Conservation (phyloP, 2,113 vertebrate genomes). For the Chionodraco myersi region DNA sequence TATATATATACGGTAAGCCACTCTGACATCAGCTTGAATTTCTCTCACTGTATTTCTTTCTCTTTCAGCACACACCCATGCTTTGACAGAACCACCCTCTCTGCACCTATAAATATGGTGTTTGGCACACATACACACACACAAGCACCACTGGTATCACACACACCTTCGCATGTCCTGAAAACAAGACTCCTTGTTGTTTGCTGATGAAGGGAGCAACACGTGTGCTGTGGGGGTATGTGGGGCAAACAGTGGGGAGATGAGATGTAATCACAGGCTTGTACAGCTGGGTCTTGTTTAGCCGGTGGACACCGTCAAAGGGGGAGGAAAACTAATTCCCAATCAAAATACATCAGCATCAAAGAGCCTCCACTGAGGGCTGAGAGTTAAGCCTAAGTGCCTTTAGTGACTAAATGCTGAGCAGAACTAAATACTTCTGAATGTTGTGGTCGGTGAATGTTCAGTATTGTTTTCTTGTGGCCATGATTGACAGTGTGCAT, state of each 20-base stretch:
- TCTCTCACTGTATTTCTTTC: neutral
- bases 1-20: too few relatives aligned
- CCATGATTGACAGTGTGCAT: neutral
- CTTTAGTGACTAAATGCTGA: neutral
- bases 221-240: conserved; percentile 40
- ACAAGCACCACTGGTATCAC: conserved; percentile 7
- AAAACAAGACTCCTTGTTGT: conserved; percentile 10
- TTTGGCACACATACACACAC: conserved; percentile 7
- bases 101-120: conserved; percentile 2
- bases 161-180: neutral
- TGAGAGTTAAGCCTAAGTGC: neutral
- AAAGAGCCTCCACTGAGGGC: conserved; percentile 59
- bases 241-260: conserved; percentile 62
- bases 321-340: conserved; percentile 68
- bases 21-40: too few relatives aligned
- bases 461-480: neutral
- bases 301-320: conserved; percentile 42
- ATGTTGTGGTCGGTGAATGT: neutral
- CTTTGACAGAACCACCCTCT: conserved; percentile 2
- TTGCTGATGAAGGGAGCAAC: conserved; percentile 26
- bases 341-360: conserved; percentile 75
- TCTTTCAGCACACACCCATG: conserved; percentile 7
- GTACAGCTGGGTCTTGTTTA: conserved; percentile 79
- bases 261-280: conserved; percentile 73
- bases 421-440: neutral